Percentiles rank a stretch among this genome's conserved stretches.
Evolutionary conservation across 2,113 vertebrate genomes (phyloP).

Genomic region (Glaucomys volans): DNA sequence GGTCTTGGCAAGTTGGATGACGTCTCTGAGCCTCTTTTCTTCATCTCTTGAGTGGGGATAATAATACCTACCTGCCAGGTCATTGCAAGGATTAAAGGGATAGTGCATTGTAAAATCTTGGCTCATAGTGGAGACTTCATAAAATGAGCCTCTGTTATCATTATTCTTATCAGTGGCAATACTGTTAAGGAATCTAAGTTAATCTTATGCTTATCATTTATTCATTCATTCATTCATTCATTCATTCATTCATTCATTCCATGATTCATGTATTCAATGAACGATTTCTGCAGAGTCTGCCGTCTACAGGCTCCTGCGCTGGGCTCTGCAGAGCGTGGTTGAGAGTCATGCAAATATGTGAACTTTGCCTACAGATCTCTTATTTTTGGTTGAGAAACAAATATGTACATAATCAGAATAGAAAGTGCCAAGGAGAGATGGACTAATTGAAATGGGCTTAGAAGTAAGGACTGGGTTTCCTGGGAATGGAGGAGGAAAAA

Average conservation of each 20-base stretch:
- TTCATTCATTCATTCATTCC: neutral
- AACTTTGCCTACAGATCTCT: neutral
- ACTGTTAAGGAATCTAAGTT: neutral
- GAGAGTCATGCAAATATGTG: neutral
- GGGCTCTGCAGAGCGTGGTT: neutral
- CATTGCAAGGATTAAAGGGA: slow-evolving; percentile 41
- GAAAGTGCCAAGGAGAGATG: neutral
- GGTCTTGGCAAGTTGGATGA: neutral
- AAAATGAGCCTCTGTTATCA: slow-evolving; percentile 17
- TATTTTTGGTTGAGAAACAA: slow-evolving; percentile 28
- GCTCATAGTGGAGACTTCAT: neutral
- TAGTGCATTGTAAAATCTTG: slow-evolving; percentile 49
- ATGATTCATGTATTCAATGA: neutral
- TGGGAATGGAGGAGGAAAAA: neutral
- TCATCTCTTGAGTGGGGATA: slow-evolving; percentile 42
- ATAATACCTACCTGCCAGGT: slow-evolving; percentile 31
- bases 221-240: neutral
- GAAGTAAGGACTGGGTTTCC: neutral
- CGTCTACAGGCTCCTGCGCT: neutral
- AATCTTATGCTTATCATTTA: neutral
- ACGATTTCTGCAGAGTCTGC: neutral
- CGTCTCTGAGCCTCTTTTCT: neutral
- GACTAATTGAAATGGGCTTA: neutral
- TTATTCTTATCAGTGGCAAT: slow-evolving; percentile 5
- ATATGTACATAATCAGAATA: neutral